These are phyloP conservation scores for Anthophora plumipes DNA, from an alignment of 2,888 invertebrate genomes.

Conservation along the genomic window DNA sequence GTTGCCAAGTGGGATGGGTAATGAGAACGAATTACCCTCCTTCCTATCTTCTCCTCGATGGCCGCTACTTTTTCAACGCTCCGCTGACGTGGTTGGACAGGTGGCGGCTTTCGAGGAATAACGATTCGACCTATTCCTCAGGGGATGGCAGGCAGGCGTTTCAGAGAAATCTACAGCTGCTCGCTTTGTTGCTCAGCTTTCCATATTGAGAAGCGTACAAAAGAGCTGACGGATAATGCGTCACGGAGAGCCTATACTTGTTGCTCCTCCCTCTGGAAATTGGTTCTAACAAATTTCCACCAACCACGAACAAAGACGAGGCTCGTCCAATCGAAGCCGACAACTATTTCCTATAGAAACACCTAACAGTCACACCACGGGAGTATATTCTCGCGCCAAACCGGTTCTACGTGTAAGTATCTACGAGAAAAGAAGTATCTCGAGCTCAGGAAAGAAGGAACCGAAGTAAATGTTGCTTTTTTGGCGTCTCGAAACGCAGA, in stretches of 20 bases:
- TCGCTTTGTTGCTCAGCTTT: conserved; percentile 28
- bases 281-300: neutral
- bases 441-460: neutral
- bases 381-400: neutral
- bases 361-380: neutral
- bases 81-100: conserved; percentile 63
- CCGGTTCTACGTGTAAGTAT: neutral
- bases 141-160: too few species aligned
- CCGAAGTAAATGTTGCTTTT: conserved; percentile 36
- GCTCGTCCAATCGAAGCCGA: neutral
- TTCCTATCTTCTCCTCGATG: conserved; percentile 52
- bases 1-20: conserved; percentile 63
- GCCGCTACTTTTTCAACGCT: conserved; percentile 26
- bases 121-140: conserved; percentile 35
- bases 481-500: conserved; percentile 18
- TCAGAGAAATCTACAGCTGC: conserved; percentile 30
- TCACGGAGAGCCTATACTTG: conserved; percentile 7
- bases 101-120: conserved; percentile 25
- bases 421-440: neutral
- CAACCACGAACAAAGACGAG: neutral
- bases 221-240: conserved; percentile 16
- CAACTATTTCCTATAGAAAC: neutral
- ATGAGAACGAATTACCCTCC: conserved; percentile 73
- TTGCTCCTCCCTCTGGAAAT: neutral
- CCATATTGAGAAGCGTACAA: conserved; percentile 60